Percentiles rank a stretch among this genome's conserved stretches.
These are phyloP conservation scores for Probosciger aterrimus DNA, from an alignment of 2,113 vertebrate species.

Conservation along the genomic window DNA sequence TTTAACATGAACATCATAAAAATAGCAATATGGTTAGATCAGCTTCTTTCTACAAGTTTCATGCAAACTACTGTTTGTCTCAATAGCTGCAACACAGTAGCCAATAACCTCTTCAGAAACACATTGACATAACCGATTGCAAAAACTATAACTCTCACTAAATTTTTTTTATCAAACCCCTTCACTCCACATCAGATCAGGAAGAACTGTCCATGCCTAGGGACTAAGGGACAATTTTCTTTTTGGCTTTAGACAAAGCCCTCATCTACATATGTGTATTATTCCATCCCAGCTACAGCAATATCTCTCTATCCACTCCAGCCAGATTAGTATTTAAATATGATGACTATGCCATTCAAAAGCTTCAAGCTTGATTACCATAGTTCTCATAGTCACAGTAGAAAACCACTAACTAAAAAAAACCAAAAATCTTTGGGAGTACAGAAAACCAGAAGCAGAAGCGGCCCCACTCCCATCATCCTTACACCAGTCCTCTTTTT, in stretches of 20 bases:
- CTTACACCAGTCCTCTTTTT: not conserved
- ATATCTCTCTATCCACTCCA: not conserved
- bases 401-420: not conserved
- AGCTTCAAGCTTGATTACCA: not conserved
- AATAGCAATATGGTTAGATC: not conserved
- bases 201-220: not conserved
- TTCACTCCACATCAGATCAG: not conserved
- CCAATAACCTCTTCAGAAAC: not conserved
- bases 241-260: not conserved
- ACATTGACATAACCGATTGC: not conserved
- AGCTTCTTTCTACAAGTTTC: not conserved
- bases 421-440: not conserved
- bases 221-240: not conserved
- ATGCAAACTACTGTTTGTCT: not conserved
- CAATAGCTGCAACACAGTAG: not conserved
- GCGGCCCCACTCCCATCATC: not conserved
- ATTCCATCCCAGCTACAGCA: not conserved
- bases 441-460: not conserved
- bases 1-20: not conserved
- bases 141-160: not conserved
- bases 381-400: not conserved
- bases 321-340: not conserved
- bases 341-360: not conserved
- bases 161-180: not conserved
- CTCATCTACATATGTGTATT: not conserved